phyloP scores from a whole-genome alignment of 2,113 vertebrate genomes.

The Python bivittatus region DNA sequence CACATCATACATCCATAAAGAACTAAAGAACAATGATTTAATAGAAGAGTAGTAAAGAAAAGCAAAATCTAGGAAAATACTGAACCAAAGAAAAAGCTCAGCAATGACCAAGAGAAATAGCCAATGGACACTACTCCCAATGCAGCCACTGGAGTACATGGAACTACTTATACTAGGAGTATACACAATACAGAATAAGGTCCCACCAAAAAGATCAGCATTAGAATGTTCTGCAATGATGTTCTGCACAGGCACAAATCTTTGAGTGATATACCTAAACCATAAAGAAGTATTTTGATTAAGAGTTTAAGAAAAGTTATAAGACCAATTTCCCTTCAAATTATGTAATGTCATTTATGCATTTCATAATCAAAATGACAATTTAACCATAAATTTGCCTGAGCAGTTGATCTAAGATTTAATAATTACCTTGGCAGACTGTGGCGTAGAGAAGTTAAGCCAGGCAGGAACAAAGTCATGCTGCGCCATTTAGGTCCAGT shows the following conservation, averaged over 20 bases:
- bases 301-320: neutral
- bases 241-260: neutral
- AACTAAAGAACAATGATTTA: neutral
- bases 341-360: neutral
- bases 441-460: constrained; percentile 99
- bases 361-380: neutral
- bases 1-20: neutral
- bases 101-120: neutral
- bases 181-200: neutral
- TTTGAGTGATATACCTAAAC: neutral
- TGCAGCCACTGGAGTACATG: neutral
- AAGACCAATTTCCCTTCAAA: neutral
- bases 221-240: neutral
- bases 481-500: constrained; percentile 99
- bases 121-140: neutral
- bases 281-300: neutral
- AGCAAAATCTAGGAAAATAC: neutral
- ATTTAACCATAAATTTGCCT: neutral
- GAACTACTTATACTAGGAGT: neutral
- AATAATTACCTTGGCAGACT: constrained; percentile 91
- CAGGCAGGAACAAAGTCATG: constrained; percentile 99
- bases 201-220: neutral
- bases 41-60: neutral
- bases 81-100: neutral
- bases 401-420: neutral